Base-by-base conservation (phyloP, 2,888 invertebrate genomes). In the Ophion ellenae region DNA sequence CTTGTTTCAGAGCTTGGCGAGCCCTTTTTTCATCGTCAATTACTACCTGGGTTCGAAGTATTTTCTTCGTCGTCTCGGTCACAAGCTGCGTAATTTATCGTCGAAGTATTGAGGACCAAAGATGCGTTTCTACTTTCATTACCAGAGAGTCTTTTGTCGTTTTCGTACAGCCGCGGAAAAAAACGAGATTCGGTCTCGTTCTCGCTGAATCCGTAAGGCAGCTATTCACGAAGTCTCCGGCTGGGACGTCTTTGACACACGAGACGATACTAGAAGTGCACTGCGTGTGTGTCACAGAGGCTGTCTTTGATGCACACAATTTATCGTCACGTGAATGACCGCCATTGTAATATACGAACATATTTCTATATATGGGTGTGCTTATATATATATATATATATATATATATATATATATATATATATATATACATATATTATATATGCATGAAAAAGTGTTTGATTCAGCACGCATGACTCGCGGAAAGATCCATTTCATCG, bases 291-390 rank as follows among this genome's bases (percentile, higher is more conserved):
- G 66, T 67, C 83, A 91, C 90, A 90, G 89, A 88, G 89, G 85
- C 84, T 70, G 83, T 84, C 89, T 90, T 90, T 90, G 89, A 91
- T 88, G 84, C 88, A 71, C 83, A 82, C 87, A 86, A 89, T 90
- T 90, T 88, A 89, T 89, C 89, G 78, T 47, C 53, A 74, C 61
- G 75, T 88, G 85, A 85, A 87, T 88, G 82, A 69, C 75, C 36
- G 45, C 71, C 73, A 83, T 77, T 81, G 77, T 85, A 36, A 76
- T 36, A 36, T 76, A 36, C 11, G n/a, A 61, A 57, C 57, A n/a
- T 73, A 47, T 73, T 28, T n/a, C 2, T 17, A 24, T 24, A 24
- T 24, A 24, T 24, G 24, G 24, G 24, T 24, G 24, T 24, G 24
- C 24, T 4, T 32, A 4, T 32, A 2, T 32, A 32, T 32, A 32